Evolutionary conservation across 2,797 vertebrate genomes (phyloP).

Genomic region (Heliangelus exortis): DNA sequence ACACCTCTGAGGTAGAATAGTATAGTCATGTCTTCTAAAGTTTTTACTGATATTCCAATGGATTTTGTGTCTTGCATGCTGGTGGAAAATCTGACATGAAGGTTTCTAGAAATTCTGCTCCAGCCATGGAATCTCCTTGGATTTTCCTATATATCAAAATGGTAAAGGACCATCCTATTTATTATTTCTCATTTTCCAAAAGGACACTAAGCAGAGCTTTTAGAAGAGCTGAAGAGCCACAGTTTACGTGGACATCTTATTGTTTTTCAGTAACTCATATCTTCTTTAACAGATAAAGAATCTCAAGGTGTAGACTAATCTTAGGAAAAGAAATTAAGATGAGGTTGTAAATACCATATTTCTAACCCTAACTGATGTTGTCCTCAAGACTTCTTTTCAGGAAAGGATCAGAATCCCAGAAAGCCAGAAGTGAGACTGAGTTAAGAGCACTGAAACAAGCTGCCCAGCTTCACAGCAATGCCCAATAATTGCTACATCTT

Average conservation of each 20-base stretch:
- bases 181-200: background rate
- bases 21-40: background rate
- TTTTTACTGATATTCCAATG: background rate
- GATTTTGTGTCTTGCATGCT: background rate
- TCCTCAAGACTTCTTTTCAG: background rate
- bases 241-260: background rate
- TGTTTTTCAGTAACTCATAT: background rate
- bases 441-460: background rate
- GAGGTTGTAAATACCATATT: background rate
- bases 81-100: background rate
- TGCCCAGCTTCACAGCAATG: background rate
- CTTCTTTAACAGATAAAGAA: background rate
- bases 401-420: background rate
- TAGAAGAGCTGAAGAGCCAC: background rate
- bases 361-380: background rate
- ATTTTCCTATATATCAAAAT: background rate
- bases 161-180: background rate
- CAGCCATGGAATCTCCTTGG: background rate
- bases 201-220: background rate
- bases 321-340: background rate
- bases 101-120: background rate
- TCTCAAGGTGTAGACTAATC: background rate
- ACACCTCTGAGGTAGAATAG: background rate
- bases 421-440: background rate
- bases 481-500: accelerated